Evolutionary conservation across 2,888 invertebrate species (phyloP), one percentile per base, ranked within the genome.

Genomic region (Sphecodes monilicornis): DNA sequence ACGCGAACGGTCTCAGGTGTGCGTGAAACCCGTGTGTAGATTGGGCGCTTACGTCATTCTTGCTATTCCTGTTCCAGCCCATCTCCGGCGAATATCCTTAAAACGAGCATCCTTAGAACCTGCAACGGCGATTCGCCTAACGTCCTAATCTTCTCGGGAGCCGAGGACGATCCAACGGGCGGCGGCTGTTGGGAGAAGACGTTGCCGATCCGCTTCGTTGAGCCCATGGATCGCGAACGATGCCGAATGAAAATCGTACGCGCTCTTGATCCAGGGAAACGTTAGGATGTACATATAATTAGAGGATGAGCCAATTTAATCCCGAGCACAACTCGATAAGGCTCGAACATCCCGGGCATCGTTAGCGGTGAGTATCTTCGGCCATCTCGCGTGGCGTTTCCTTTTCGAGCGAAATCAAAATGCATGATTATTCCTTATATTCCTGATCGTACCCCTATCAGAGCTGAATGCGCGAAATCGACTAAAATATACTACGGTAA

Each of bases 21-120:
- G 36, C 66, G 66, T 32, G 36, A 36, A 32, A 66, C 66, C 22
- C 36, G 60, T 69, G 76, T 50, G 80, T 80, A 84, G 84, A 86
- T 90, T 82, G 87, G 90, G 78, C 54, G 91, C 89, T 91, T 91
- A 91, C 91, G 91, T 91, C 91, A 91, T 85, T 84, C 81, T 84
- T 76, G 91, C 89, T 91, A 91, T 91, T 91, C 89, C 91, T 91
- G 90, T 91, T 91, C 78, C 88, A 91, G 82, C 85, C 85, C 88
- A 90, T 91, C 91, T 88, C 75, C 84, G 43, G 41, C 73, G 83
- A 64, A 75, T 76, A 86, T 89, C 88, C 88, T 90, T 84, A 85
- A 85, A 86, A 83, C 75, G 73, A 70, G 41, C 84, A 78, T 82
- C 78, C 70, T 85, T 86, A 66, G 71, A 87, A 85, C 71, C 80